A percentile compares a stretch with the other conserved stretches of the same genome.
Conservation (phyloP, 2,113 vertebrate species). For the Syngnathus typhle region DNA sequence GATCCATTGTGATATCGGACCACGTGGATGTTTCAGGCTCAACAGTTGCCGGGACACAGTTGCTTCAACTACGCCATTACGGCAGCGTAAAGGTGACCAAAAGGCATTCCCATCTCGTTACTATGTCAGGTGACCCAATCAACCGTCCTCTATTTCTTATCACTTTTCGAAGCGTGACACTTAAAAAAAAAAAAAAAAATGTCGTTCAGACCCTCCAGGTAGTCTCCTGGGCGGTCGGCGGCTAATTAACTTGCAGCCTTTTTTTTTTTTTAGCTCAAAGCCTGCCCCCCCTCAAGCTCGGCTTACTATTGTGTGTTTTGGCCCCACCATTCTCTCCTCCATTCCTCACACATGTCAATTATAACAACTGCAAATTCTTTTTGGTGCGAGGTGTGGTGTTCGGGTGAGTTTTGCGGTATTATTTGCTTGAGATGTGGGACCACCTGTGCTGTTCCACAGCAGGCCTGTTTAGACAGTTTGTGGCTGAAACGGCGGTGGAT, state of each 20-base stretch:
- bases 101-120: constrained; percentile 25
- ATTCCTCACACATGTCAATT: constrained; percentile 30
- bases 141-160: constrained; percentile 18
- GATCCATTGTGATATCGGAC: constrained; percentile 31
- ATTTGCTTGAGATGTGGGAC: constrained; percentile 30
- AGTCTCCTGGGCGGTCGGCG: constrained; percentile 64
- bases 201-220: constrained; percentile 53
- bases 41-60: constrained; percentile 43
- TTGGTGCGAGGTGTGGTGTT: constrained; percentile 26
- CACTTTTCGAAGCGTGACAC: constrained; percentile 25
- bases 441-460: constrained; percentile 56
- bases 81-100: constrained; percentile 28
- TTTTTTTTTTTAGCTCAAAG: constrained; percentile 54
- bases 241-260: constrained; percentile 57
- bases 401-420: constrained; percentile 35
- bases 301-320: constrained; percentile 55
- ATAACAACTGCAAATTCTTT: constrained; percentile 19
- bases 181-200: constrained; percentile 7
- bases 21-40: constrained; percentile 8
- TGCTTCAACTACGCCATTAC: constrained; percentile 27
- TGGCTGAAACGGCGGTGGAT: constrained; percentile 17
- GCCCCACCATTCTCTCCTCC: constrained; percentile 24
- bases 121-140: constrained; percentile 13
- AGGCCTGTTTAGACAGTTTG: constrained; percentile 34
- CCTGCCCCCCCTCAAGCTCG: constrained; percentile 31